These are phyloP conservation scores for Meteorus sp. DNA, from an alignment of 1,140 invertebrate species.

Conservation along the genomic window DNA sequence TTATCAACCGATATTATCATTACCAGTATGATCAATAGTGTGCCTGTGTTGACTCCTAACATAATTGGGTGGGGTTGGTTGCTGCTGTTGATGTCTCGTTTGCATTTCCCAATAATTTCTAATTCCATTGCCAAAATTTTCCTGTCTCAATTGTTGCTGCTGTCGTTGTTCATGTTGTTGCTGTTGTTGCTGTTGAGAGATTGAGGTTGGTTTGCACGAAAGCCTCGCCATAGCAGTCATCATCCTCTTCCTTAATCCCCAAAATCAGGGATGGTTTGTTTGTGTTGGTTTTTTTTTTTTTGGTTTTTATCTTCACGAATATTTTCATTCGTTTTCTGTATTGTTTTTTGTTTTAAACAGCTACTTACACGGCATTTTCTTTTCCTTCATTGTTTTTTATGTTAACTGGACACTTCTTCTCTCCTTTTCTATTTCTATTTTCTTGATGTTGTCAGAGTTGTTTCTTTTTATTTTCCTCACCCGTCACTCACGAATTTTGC, in stretches of 20 bases:
- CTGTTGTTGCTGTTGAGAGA: conserved; percentile 44
- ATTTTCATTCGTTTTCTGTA: conserved; percentile 5
- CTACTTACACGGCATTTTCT: too few species aligned
- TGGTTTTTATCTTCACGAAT: background rate
- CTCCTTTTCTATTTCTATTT: too few species aligned
- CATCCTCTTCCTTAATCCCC: conserved; percentile 42
- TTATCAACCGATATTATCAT: conserved; percentile 5
- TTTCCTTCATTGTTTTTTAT: too few species aligned
- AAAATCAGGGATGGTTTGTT: background rate
- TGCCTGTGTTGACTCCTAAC: conserved; percentile 48
- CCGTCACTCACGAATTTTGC: conserved; percentile 48
- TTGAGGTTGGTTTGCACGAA: conserved; percentile 45
- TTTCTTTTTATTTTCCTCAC: too few species aligned
- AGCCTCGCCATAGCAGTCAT: conserved; percentile 58
- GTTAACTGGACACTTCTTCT: too few species aligned
- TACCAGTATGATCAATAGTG: conserved; percentile 50
- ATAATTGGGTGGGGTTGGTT: conserved; percentile 38
- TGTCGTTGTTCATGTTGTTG: too few species aligned
- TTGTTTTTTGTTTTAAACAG: conserved; percentile 26
- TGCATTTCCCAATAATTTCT: conserved; percentile 56
- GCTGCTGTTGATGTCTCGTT: conserved; percentile 40
- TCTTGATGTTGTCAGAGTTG: too few species aligned
- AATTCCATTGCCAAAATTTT: conserved; percentile 16
- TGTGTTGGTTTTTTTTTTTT: too few species aligned
- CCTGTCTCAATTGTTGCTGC: conserved; percentile 45